Percentiles rank a stretch among this genome's conserved stretches.
Conservation (phyloP, 2,113 vertebrate species). For the Origma solitaria region DNA sequence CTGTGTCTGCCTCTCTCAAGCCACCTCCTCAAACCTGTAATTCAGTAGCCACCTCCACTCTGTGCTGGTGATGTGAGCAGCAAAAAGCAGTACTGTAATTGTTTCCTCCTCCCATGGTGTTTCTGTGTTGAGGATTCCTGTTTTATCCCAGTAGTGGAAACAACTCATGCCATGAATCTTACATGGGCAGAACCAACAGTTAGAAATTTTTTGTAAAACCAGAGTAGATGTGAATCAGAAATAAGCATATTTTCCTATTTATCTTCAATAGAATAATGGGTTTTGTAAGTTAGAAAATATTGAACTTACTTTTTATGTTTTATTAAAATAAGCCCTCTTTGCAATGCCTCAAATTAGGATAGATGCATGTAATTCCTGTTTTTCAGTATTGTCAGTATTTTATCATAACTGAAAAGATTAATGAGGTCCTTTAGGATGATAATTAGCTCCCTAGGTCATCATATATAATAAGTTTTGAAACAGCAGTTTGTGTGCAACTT, state of each 20-base stretch:
- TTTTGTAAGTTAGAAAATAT: neutral
- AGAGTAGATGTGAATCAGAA: neutral
- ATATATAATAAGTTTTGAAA: neutral
- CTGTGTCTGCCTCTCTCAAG: neutral
- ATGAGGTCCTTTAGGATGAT: slow-evolving; percentile 21
- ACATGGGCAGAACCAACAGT: neutral
- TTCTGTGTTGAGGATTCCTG: neutral
- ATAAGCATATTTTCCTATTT: neutral
- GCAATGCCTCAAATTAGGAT: neutral
- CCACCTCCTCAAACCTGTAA: neutral
- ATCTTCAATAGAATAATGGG: neutral
- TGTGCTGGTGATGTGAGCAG: neutral
- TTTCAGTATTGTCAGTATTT: neutral
- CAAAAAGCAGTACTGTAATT: neutral
- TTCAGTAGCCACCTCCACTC: neutral
- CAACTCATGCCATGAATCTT: neutral
- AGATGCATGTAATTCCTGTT: neutral
- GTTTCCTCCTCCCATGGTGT: neutral
- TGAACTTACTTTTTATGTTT: neutral
- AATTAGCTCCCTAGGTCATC: slow-evolving; percentile 20
- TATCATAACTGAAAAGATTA: neutral
- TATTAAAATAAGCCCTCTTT: neutral
- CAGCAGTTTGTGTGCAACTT: neutral
- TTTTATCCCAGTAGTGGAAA: neutral
- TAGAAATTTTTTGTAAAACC: neutral